Percentiles rank a stretch among this genome's conserved stretches.
These are phyloP conservation scores for Thunnus thynnus DNA, from an alignment of 2,113 vertebrate species.

Conservation along the genomic window DNA sequence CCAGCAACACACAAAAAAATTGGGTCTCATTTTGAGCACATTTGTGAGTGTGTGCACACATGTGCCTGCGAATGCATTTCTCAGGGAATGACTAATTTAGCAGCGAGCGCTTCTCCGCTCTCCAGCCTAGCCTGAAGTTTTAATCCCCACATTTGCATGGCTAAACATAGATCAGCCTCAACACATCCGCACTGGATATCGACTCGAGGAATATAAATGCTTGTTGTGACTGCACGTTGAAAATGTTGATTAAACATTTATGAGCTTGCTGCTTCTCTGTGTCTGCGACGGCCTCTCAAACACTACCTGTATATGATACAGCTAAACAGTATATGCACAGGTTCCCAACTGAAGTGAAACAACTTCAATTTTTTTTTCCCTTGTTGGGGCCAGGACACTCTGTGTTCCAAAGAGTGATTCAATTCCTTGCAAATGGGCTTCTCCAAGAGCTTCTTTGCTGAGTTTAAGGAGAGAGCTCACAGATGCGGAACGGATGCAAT, in stretches of 20 bases:
- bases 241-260: slow-evolving; percentile 74
- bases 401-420: slow-evolving; percentile 66
- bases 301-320: slow-evolving; percentile 49
- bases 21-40: slow-evolving; percentile 24
- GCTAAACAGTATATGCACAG: slow-evolving; percentile 5
- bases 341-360: slow-evolving; percentile 31
- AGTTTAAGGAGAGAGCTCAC: slow-evolving; percentile 60
- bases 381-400: slow-evolving; percentile 20
- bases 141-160: slow-evolving; percentile 81
- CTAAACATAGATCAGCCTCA: slow-evolving; percentile 80
- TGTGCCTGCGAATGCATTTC: slow-evolving; percentile 55
- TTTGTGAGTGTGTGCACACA: slow-evolving; percentile 36
- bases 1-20: slow-evolving; percentile 17
- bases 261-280: slow-evolving; percentile 41
- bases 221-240: slow-evolving; percentile 72
- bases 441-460: slow-evolving; percentile 63
- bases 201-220: slow-evolving; percentile 72
- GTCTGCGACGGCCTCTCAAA: slow-evolving; percentile 21
- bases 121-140: slow-evolving; percentile 74
- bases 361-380: slow-evolving; percentile 22
- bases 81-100: slow-evolving; percentile 73
- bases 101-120: slow-evolving; percentile 52
- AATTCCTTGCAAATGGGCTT: slow-evolving; percentile 68
- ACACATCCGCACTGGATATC: slow-evolving; percentile 66
- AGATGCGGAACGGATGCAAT: slow-evolving; percentile 74